Conservation (phyloP, 2,797 vertebrate species). For the Pseudochromis fuscus region DNA sequence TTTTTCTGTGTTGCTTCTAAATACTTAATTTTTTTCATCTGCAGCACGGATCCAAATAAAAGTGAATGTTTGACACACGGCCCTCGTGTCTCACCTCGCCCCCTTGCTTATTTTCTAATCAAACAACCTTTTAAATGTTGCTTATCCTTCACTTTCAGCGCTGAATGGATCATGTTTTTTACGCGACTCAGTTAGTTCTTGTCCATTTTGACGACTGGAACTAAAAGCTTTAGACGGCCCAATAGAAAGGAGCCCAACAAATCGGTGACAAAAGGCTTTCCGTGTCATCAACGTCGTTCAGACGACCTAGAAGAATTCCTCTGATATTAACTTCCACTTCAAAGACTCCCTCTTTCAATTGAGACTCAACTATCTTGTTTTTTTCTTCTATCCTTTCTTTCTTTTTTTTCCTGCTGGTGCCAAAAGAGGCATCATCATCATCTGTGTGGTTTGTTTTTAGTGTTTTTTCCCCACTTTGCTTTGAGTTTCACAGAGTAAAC, state of each 20-base stretch:
- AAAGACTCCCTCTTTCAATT: constrained; percentile 91
- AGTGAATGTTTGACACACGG: constrained; percentile 3
- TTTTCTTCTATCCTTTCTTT: not conserved
- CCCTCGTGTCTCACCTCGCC: constrained; percentile 36
- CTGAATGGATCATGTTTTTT: constrained; percentile 70
- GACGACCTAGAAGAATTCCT: constrained; percentile 95
- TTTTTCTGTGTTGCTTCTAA: constrained; percentile 18
- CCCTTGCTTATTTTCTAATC: constrained; percentile 9
- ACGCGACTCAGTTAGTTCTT: constrained; percentile 73
- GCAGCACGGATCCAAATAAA: constrained; percentile 18
- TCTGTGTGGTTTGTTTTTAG: constrained; percentile 40
- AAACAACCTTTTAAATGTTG: constrained; percentile 56
- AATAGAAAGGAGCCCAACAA: constrained; percentile 94
- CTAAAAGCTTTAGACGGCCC: constrained; percentile 91
- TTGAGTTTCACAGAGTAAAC: constrained; percentile 93
- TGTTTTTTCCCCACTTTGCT: constrained; percentile 88
- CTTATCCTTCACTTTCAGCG: constrained; percentile 52
- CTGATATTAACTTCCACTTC: constrained; percentile 96
- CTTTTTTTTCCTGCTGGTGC: constrained; percentile 79
- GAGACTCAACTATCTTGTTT: constrained; percentile 93
- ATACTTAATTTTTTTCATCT: constrained; percentile 25
- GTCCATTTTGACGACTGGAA: constrained; percentile 82
- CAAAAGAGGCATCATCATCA: constrained; percentile 90
- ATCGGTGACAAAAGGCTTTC: constrained; percentile 96
- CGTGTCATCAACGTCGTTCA: constrained; percentile 98